Evolutionary conservation across 2,797 vertebrate species (phyloP), one percentile per base, ranked within the genome.

Genomic region (Trachops cirrhosus): DNA sequence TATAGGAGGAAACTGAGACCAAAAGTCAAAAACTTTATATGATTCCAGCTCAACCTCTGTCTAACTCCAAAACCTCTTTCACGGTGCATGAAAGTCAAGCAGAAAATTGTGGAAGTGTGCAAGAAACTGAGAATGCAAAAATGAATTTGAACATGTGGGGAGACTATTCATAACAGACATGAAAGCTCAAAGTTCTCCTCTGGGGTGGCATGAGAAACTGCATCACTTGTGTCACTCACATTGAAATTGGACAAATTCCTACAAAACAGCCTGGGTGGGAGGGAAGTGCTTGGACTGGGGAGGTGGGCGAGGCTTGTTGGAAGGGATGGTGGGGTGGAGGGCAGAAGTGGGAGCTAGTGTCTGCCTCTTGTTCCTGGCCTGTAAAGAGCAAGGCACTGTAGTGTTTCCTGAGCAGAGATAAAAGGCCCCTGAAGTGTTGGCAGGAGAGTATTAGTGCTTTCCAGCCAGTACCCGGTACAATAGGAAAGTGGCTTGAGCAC

Each of bases 401-500:
- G 62, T 37, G 62, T 68, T 48, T 84, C 44, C 62, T 26, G 62
- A 34, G 62, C n/a, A 18, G 79, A 41, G 85, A 84, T 34, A 59
- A 94, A 86, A 93, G 91, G 74, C 87, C 57, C 19, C 16, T 1
- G 24, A 48, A 96, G 64, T 57, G 89, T 85, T 86, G 64, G 86
- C 57, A 79, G 78, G 96, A 89, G 15, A 22, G 24, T 39, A 64
- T 94, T 74, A 6, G 78, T 79, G 83, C 50, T 84, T 52, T 86
- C 73, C 92, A 88, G 79, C 50, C 96, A 86, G 59, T 48, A 94
- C 52, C 91, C 57, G 48, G 82, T 89, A 77, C 32, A 12, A 39
- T 91, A 93, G 70, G 89, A 93, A 94, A 97, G 92, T 80, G 96
- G 95, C 50, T 96, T 7, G 32, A 46, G 86, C 75, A 73, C 50